Conservation (phyloP, 2,888 invertebrate species). For the Camptogramma bilineatum region DNA sequence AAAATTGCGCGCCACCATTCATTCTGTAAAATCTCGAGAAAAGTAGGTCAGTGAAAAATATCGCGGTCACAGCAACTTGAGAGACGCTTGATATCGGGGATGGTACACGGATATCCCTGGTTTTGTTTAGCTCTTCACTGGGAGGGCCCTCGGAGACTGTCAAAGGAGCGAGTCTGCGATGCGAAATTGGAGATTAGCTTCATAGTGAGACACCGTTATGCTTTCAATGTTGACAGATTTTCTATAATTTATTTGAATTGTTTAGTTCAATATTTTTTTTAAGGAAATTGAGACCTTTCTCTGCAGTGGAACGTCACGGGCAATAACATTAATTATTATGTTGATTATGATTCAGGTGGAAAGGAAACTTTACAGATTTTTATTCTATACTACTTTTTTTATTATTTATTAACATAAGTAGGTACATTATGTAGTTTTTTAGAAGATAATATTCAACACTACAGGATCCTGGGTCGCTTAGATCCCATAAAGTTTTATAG, state of each 20-base stretch:
- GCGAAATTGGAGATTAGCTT: conserved; percentile 34
- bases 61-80: conserved; percentile 63
- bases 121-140: conserved; percentile 71
- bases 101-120: conserved; percentile 56
- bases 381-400: too few relatives aligned
- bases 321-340: too few relatives aligned
- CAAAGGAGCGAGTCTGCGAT: conserved; percentile 55
- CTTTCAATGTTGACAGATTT: conserved; percentile 26
- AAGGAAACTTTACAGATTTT: too few relatives aligned
- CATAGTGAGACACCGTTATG: conserved; percentile 25
- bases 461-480: neutral
- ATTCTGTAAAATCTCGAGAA: conserved; percentile 39
- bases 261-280: conserved; percentile 1
- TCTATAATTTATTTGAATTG: conserved; percentile 8
- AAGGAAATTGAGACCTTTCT: too few relatives aligned
- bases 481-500: neutral
- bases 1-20: conserved; percentile 39
- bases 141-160: conserved; percentile 53
- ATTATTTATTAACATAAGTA: too few relatives aligned
- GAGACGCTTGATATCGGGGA: conserved; percentile 53
- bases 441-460: too few relatives aligned
- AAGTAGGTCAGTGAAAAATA: conserved; percentile 70
- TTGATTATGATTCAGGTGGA: too few relatives aligned
- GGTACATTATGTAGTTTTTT: too few relatives aligned
- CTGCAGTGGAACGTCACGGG: too few relatives aligned